Percentiles rank a stretch among this genome's conserved stretches.
These are phyloP conservation scores for Campodea augens DNA, from an alignment of 1,140 invertebrate species.

Conservation along the genomic window DNA sequence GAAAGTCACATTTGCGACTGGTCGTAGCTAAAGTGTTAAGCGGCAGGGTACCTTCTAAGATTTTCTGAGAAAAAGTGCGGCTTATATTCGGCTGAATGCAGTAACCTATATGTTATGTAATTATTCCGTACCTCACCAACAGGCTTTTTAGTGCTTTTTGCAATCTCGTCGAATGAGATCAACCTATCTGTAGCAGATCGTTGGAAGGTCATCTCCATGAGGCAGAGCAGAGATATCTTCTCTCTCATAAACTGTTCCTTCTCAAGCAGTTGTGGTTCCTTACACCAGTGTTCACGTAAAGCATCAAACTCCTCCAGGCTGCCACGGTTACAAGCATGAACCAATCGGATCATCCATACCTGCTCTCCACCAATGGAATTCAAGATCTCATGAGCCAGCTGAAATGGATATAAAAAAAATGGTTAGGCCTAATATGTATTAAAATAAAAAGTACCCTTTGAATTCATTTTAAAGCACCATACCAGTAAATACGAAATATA, in stretches of 20 bases:
- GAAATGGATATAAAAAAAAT: constrained; percentile 13
- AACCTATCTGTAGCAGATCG: constrained; percentile 45
- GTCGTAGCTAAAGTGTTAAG: too few species aligned
- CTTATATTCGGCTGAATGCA: too few species aligned
- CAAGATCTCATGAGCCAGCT: constrained; percentile 84
- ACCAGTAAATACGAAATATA: too few species aligned
- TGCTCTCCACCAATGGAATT: constrained; percentile 66
- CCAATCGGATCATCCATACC: constrained; percentile 72
- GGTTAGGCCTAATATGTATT: neutral
- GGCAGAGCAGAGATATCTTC: constrained; percentile 84
- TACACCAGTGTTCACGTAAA: constrained; percentile 58
- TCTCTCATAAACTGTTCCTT: constrained; percentile 66
- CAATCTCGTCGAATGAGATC: constrained; percentile 80
- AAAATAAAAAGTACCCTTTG: neutral
- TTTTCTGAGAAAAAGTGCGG: too few species aligned
- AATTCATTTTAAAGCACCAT: too few species aligned
- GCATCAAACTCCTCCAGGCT: constrained; percentile 72
- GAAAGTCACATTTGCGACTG: too few species aligned
- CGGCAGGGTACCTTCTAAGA: too few species aligned
- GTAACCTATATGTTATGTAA: too few species aligned
- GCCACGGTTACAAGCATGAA: constrained; percentile 84
- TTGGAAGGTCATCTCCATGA: constrained; percentile 82
- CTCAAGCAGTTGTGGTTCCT: constrained; percentile 66
- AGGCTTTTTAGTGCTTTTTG: constrained; percentile 59
- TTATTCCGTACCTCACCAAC: too few species aligned